phyloP scores from a whole-genome alignment of 2,113 vertebrate genomes.

The Saccopteryx bilineata region DNA sequence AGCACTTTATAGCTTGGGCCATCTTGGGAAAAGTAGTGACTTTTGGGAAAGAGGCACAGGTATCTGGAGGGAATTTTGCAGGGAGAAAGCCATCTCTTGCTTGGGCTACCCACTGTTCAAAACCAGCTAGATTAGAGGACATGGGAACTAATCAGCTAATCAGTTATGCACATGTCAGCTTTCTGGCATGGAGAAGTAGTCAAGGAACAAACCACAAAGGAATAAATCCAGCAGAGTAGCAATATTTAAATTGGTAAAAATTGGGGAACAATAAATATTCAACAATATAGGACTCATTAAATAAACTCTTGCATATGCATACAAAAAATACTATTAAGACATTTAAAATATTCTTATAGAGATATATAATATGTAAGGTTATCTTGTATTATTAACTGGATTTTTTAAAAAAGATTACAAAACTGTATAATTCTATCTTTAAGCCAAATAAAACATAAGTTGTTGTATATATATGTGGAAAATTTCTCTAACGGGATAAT shows the following conservation, averaged over 20 bases:
- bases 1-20: background rate
- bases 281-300: background rate
- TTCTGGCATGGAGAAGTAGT: background rate
- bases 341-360: background rate
- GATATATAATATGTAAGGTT: background rate
- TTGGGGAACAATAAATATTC: background rate
- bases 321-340: background rate
- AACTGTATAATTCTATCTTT: background rate
- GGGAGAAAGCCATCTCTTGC: background rate
- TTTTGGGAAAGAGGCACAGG: background rate
- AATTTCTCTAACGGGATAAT: background rate
- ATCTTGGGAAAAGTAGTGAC: background rate
- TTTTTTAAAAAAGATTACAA: background rate
- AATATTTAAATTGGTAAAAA: background rate
- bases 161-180: background rate
- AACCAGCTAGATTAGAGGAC: background rate
- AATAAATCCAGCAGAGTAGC: background rate
- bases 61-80: background rate
- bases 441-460: conserved; percentile 10
- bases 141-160: background rate
- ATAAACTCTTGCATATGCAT: background rate
- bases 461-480: background rate
- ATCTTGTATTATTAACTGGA: background rate
- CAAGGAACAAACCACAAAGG: background rate
- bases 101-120: background rate